Base-by-base conservation (phyloP, 1,140 invertebrate species). In the Saxidomus purpurata region DNA sequence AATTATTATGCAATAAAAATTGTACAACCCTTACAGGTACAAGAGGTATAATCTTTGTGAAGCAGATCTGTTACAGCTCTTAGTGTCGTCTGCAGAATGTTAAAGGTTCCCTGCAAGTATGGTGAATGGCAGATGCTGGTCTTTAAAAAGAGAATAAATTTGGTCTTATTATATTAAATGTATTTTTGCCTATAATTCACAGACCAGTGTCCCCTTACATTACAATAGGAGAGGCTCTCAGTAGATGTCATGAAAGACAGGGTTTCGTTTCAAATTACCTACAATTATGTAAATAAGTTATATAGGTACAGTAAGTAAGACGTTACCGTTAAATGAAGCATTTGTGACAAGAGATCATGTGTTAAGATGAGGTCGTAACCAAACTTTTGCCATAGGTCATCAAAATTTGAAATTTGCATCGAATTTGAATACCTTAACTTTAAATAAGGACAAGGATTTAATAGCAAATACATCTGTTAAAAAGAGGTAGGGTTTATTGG, bases 211-310 rank as follows among this genome's bases (percentile, higher is more conserved):
- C 43, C 43, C n/a, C n/a, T n/a, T 43, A 43, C 15, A 43, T 43
- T 43, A 43, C 43, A 4, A 8, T 43, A 8, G 43, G 43, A 43
- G 15, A 43, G 43, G 6, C 15, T 4, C 15, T 43, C 43, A 8
- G 43, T 43, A 43, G n/a, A n/a, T 43, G 25, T 28, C 59, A 63
- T 63, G 67, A 36, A 38, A 71, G 67, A 36, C 38, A 71, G 34
- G 34, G 17, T 71, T 38, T 38, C 34, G 3, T 67, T 28, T 67
- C n/a, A 19, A 67, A 34, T 67, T 67, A 71, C 67, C 13, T 6
- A 71, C 1, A 36, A 28, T 71, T 71, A 71, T 71, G 67, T 38
- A 71, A 71, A 71, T 71, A 1, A 38, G 34, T 71, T 19, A 71
- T 71, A 71, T 22, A 40, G 67, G 67, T 71, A 38, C 38, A 3